These are phyloP conservation scores for Baronia brevicornis DNA, from an alignment of 2,888 invertebrate genomes.

Conservation along the genomic window DNA sequence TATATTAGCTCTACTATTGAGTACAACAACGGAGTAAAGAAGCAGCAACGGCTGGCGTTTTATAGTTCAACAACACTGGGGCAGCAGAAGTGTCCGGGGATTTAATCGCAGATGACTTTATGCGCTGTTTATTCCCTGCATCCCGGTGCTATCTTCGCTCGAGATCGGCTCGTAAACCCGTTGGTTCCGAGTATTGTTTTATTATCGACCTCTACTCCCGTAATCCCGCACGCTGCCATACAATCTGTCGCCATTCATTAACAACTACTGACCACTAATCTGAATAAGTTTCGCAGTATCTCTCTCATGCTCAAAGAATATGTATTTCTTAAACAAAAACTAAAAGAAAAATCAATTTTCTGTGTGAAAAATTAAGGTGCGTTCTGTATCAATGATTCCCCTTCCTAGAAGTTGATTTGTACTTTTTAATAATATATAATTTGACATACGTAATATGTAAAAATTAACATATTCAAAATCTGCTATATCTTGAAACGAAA, in stretches of 20 bases:
- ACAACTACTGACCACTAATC: slow-evolving; percentile 29
- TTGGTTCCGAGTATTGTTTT: slow-evolving; percentile 50
- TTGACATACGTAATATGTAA: too few species aligned
- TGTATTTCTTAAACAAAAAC: too few species aligned
- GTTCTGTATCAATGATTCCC: slow-evolving; percentile 12
- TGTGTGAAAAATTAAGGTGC: slow-evolving; percentile 5
- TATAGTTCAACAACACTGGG: slow-evolving; percentile 10
- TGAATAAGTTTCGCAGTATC: slow-evolving; percentile 17
- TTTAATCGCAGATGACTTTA: slow-evolving; percentile 42
- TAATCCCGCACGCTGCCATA: slow-evolving; percentile 44
- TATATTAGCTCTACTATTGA: too few species aligned
- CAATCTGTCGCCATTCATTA: slow-evolving; percentile 49
- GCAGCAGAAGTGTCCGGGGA: slow-evolving; percentile 19
- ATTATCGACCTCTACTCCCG: slow-evolving; percentile 41
- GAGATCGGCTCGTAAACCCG: slow-evolving; percentile 53
- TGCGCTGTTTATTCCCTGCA: slow-evolving; percentile 49
- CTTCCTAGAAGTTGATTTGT: too few species aligned
- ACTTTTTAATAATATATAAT: too few species aligned
- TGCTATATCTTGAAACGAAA: too few species aligned
- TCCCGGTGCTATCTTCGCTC: slow-evolving; percentile 37
- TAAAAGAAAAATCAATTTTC: not conserved
- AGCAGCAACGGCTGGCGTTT: slow-evolving; percentile 6
- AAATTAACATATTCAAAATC: too few species aligned
- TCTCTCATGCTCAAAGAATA: too few species aligned
- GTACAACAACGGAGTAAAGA: slow-evolving; percentile 7